A percentile compares a stretch with the other conserved stretches of the same genome.
Evolutionary conservation across 1,140 invertebrate genomes (phyloP).

Genomic region (Oreohelix idahoensis): DNA sequence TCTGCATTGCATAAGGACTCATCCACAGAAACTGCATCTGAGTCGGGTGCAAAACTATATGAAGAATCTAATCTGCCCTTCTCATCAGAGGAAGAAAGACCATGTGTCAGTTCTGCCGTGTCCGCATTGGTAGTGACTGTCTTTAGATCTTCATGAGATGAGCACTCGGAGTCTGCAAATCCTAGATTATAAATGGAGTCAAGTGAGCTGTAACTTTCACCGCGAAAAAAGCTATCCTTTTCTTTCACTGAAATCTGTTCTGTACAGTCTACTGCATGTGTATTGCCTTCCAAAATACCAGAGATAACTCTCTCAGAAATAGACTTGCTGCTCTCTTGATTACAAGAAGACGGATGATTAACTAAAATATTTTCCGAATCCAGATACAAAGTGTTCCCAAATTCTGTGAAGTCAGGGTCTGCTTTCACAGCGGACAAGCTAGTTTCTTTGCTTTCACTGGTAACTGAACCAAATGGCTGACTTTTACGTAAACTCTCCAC

Average conservation of each 20-base stretch:
- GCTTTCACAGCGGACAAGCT: background rate
- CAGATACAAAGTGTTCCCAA: background rate
- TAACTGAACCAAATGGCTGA: background rate
- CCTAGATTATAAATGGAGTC: background rate
- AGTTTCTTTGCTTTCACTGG: background rate
- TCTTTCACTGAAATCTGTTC: background rate
- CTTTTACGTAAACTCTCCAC: conserved; percentile 26
- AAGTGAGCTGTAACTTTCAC: background rate
- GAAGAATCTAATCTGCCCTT: background rate
- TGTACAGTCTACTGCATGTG: background rate
- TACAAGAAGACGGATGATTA: background rate
- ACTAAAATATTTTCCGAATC: background rate
- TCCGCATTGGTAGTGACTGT: background rate
- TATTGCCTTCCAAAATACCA: background rate
- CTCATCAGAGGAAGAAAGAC: background rate
- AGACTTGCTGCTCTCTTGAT: background rate
- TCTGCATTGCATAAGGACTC: background rate
- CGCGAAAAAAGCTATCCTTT: background rate
- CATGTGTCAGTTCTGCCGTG: background rate
- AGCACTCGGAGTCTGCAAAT: background rate
- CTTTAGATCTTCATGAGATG: background rate
- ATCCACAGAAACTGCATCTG: background rate
- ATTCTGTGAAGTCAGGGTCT: background rate
- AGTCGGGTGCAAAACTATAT: background rate
- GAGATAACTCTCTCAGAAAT: background rate